Conservation (phyloP, 2,797 vertebrate genomes). For the Enteromius mattozi region DNA sequence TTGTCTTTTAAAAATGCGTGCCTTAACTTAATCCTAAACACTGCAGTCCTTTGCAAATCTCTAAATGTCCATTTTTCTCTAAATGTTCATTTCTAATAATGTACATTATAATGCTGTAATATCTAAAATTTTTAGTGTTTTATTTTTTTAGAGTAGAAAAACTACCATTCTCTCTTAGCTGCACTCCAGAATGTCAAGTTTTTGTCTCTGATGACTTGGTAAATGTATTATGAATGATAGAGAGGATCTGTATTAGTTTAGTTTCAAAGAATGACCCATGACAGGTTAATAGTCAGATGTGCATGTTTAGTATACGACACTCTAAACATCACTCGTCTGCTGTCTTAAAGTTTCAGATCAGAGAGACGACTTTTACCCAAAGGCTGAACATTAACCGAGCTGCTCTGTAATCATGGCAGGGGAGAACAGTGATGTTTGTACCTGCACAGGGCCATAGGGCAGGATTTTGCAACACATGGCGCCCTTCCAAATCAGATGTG, state of each 20-base stretch:
- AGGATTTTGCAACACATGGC: constrained; percentile 55
- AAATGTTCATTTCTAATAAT: neutral
- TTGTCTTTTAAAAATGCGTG: neutral
- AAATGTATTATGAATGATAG: neutral
- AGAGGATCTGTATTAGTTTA: neutral
- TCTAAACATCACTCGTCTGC: constrained; percentile 13
- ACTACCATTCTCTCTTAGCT: neutral
- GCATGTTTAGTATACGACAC: neutral
- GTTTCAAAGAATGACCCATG: constrained; percentile 6
- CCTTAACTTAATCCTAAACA: neutral
- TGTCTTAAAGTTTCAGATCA: constrained; percentile 35
- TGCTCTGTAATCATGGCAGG: constrained; percentile 33
- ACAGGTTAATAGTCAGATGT: constrained; percentile 32
- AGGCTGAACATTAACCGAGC: constrained; percentile 37
- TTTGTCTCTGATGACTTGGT: neutral
- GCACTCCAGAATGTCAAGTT: neutral
- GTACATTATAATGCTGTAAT: neutral
- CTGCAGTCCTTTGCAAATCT: neutral
- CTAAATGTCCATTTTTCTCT: neutral
- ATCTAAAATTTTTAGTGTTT: neutral
- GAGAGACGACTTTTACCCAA: constrained; percentile 1
- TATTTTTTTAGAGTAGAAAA: neutral
- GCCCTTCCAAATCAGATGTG: constrained; percentile 43
- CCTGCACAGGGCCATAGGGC: constrained; percentile 40
- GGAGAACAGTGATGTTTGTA: constrained; percentile 37